Percentiles rank a stretch among this genome's conserved stretches.
These are phyloP conservation scores for Gyrodactylus salaris DNA, from an alignment of 1,140 invertebrate genomes.

Conservation along the genomic window DNA sequence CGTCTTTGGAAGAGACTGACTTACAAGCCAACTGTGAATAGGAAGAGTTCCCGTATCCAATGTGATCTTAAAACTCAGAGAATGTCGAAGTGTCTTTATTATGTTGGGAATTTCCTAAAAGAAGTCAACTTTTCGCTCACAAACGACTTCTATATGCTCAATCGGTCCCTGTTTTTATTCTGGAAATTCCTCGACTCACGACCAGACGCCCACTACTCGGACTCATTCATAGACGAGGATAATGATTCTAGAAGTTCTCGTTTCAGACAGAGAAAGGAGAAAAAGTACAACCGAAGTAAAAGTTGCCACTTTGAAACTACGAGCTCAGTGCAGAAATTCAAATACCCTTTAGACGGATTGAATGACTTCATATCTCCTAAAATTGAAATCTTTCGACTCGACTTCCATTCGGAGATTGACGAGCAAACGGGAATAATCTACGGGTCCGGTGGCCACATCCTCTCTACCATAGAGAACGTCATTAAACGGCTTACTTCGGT, in stretches of 20 bases:
- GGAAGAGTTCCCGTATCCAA: neutral
- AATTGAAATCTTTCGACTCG: neutral
- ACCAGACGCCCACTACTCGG: too few relatives aligned
- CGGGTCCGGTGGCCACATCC: neutral
- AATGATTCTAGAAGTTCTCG: neutral
- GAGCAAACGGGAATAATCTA: neutral
- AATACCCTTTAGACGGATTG: neutral
- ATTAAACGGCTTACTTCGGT: neutral
- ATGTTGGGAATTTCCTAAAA: neutral
- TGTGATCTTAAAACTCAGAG: neutral
- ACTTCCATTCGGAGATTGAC: neutral
- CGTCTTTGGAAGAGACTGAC: neutral
- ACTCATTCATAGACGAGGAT: too few relatives aligned
- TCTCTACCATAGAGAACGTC: neutral
- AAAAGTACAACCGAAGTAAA: neutral
- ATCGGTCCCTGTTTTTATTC: neutral
- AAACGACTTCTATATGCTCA: neutral
- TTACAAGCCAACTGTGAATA: neutral
- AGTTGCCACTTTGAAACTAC: neutral
- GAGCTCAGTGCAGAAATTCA: neutral
- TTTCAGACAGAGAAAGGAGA: neutral
- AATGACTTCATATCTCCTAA: neutral
- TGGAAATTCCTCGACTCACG: neutral
- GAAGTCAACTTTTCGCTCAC: neutral
- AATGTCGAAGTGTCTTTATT: neutral